These are phyloP conservation scores for Aepyceros melampus DNA, from an alignment of 2,113 vertebrate genomes.

Conservation along the genomic window DNA sequence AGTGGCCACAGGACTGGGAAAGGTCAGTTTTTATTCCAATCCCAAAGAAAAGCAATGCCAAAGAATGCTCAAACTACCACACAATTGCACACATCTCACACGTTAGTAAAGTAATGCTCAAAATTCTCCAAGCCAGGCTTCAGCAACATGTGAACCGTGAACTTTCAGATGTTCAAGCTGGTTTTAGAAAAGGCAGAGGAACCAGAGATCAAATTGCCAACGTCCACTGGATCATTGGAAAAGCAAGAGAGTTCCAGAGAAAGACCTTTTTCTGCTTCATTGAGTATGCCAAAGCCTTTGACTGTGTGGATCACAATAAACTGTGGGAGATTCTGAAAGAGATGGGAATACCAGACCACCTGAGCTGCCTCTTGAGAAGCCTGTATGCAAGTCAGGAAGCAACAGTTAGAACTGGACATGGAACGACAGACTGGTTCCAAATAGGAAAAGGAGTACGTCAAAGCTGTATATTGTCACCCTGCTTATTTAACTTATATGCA, in stretches of 20 bases:
- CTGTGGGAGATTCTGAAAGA: no score
- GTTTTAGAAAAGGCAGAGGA: not conserved
- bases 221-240: fast-evolving
- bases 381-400: not conserved
- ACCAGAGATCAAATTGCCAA: not conserved
- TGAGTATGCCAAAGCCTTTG: not conserved
- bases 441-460: fast-evolving
- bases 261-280: not conserved
- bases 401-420: not conserved
- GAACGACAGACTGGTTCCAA: no score
- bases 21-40: not conserved
- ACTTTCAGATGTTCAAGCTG: not conserved
- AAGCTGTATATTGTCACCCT: not conserved
- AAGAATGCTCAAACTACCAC: not conserved
- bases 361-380: no score
- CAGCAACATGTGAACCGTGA: not conserved
- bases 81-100: not conserved
- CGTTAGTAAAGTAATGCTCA: not conserved
- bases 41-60: not conserved
- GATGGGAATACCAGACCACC: no score
- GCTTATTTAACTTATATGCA: not conserved
- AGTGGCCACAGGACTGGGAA: not conserved
- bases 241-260: not conserved
- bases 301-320: not conserved
- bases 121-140: not conserved